Evolutionary conservation across 2,113 vertebrate genomes (phyloP).

Genomic region (Oncorhynchus gorbuscha): DNA sequence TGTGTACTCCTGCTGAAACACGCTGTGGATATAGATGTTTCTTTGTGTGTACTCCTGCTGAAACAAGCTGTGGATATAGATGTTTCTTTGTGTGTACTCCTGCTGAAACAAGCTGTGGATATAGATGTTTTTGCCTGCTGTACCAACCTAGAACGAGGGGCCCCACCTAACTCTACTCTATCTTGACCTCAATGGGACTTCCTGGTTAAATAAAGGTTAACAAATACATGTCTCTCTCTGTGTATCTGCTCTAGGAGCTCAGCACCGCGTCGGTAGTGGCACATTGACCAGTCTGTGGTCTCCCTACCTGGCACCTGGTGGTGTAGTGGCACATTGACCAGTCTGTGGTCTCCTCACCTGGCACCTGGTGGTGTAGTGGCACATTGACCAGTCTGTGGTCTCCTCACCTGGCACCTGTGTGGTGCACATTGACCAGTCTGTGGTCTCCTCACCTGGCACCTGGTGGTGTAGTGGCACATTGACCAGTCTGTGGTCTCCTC

Average conservation of each 20-base stretch:
- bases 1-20: too few relatives aligned
- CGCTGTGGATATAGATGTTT: too few relatives aligned
- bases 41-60: too few relatives aligned
- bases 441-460: constrained; percentile 20
- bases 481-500: constrained; percentile 13
- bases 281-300: constrained; percentile 10
- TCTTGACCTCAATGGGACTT: too few relatives aligned
- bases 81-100: too few relatives aligned
- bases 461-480: constrained; percentile 18
- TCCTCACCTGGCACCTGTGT: constrained; percentile 9
- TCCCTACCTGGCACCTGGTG: constrained; percentile 9
- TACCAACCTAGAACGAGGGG: too few relatives aligned
- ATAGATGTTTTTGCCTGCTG: too few relatives aligned
- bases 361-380: constrained; percentile 21
- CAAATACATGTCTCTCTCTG: constrained; percentile 13
- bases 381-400: constrained; percentile 10
- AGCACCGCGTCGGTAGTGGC: constrained; percentile 36
- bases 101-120: too few relatives aligned
- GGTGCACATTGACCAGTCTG: neutral
- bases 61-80: too few relatives aligned
- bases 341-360: constrained; percentile 22
- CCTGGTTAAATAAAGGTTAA: too few relatives aligned
- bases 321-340: constrained; percentile 16
- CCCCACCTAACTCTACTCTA: too few relatives aligned
- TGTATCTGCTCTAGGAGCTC: neutral